Evolutionary conservation across 2,113 vertebrate genomes (phyloP).

Genomic region (Manacus vitellinus): DNA sequence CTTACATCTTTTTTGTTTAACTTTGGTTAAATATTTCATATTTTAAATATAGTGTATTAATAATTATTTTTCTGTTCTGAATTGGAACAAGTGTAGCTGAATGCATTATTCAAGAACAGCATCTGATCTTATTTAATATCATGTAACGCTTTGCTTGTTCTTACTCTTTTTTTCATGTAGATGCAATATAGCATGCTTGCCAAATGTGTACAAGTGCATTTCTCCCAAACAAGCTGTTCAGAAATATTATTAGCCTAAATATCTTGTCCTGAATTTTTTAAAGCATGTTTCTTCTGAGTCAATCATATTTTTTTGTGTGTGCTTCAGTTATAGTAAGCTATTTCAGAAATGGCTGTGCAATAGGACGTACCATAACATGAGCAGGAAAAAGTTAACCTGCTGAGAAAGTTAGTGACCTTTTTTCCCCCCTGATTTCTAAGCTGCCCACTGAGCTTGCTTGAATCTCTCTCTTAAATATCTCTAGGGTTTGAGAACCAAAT

Average conservation of each 20-base stretch:
- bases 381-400: slow-evolving; percentile 23
- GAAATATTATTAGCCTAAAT: slow-evolving; percentile 47
- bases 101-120: slow-evolving; percentile 63
- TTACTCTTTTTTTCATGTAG: slow-evolving; percentile 21
- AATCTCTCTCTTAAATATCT: background rate
- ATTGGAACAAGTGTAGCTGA: slow-evolving; percentile 21
- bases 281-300: background rate
- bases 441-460: background rate
- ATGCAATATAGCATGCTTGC: slow-evolving; percentile 44
- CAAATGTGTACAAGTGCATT: slow-evolving; percentile 22
- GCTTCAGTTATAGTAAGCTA: background rate
- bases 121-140: slow-evolving; percentile 62
- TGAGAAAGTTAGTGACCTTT: background rate
- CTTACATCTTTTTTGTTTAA: background rate
- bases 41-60: slow-evolving; percentile 44
- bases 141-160: slow-evolving; percentile 41
- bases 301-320: background rate
- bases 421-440: background rate
- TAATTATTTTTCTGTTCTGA: slow-evolving; percentile 53
- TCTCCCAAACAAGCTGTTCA: slow-evolving; percentile 43
- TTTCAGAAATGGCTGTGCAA: background rate
- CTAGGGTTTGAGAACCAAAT: background rate
- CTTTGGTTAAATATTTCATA: slow-evolving; percentile 38
- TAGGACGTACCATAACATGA: background rate
- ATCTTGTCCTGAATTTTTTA: slow-evolving; percentile 47